Percentiles rank a stretch among this genome's conserved stretches.
These are phyloP conservation scores for Aphrocallistes beatrix DNA, from an alignment of 37 sponge, comb jelly and placozoan species.

Conservation along the genomic window DNA sequence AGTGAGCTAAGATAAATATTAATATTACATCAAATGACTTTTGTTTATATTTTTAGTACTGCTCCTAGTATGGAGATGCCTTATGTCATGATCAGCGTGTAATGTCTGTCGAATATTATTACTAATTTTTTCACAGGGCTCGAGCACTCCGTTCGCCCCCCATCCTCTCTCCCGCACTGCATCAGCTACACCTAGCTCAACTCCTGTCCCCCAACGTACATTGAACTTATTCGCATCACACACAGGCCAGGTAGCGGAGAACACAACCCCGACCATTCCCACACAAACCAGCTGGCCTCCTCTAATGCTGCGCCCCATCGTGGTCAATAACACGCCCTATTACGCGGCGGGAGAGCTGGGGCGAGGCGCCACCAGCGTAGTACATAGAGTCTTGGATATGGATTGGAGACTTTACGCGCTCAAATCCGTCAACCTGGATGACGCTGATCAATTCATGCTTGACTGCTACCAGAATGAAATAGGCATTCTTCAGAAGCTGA, in stretches of 20 bases:
- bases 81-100: no score
- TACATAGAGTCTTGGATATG: not conserved
- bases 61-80: no score
- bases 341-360: conserved; percentile 3
- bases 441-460: not conserved
- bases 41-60: no score
- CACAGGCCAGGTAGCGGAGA: not conserved
- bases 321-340: not conserved
- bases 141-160: no score
- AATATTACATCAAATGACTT: no score
- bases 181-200: no score
- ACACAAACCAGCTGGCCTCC: not conserved
- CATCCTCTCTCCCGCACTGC: no score
- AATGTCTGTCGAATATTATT: no score
- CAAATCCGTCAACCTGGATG: not conserved
- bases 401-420: not conserved
- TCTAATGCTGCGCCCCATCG: not conserved
- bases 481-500: not conserved
- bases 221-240: not conserved
- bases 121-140: no score
- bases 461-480: not conserved
- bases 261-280: not conserved
- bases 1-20: no score
- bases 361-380: not conserved
- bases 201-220: no score